A percentile compares a stretch with the other conserved stretches of the same genome.
Evolutionary conservation across 2,113 vertebrate species (phyloP).

Genomic region (Ariopsis seemanni): DNA sequence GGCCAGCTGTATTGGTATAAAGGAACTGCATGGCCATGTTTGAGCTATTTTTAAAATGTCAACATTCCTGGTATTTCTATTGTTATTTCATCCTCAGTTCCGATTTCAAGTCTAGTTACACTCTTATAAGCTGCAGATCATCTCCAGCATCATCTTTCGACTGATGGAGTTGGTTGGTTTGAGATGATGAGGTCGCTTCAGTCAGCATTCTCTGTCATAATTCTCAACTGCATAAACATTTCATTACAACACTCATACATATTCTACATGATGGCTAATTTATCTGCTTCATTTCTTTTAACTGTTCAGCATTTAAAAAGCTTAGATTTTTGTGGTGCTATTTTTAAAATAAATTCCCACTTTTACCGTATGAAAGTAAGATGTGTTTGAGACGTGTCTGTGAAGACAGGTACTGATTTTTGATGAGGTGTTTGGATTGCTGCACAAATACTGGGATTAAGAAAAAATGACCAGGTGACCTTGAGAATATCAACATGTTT

Average conservation of each 20-base stretch:
- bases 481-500: constrained; percentile 46
- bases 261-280: constrained; percentile 9
- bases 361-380: constrained; percentile 37
- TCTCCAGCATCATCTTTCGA: constrained; percentile 23
- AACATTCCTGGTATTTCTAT: background rate
- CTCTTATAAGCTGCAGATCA: constrained; percentile 59
- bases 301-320: constrained; percentile 52
- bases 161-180: background rate
- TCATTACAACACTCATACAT: constrained; percentile 30
- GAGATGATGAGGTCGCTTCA: background rate
- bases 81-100: background rate
- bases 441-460: constrained; percentile 44
- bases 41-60: background rate
- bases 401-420: background rate
- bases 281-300: constrained; percentile 26
- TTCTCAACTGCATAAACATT: constrained; percentile 45
- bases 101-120: background rate
- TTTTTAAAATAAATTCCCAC: constrained; percentile 43
- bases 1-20: background rate
- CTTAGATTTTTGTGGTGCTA: constrained; percentile 45
- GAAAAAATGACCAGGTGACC: constrained; percentile 48
- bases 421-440: constrained; percentile 38
- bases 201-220: constrained; percentile 8
- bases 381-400: background rate
- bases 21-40: background rate